phyloP scores from a whole-genome alignment of 2,888 invertebrate genomes.

The Prosopocoilus inquinatus region DNA sequence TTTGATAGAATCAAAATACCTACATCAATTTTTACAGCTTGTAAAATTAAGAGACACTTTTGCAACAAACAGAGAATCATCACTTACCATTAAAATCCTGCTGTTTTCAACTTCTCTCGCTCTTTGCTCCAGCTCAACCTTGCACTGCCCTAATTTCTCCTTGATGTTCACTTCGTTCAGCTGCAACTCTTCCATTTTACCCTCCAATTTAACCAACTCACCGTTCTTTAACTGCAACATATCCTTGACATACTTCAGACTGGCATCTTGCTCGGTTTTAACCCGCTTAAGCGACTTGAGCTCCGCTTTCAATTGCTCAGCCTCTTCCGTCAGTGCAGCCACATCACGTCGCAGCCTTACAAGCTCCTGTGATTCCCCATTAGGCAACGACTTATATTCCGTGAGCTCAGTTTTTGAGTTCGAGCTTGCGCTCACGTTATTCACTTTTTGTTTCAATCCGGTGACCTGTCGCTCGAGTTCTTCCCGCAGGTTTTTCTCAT shows the following conservation, averaged over 20 bases:
- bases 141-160: slow-evolving; percentile 31
- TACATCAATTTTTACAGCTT: no score
- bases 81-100: slow-evolving; percentile 37
- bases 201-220: slow-evolving; percentile 35
- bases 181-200: slow-evolving; percentile 30
- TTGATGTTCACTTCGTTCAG: slow-evolving; percentile 31
- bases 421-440: slow-evolving; percentile 20
- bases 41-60: neutral
- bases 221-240: slow-evolving; percentile 30
- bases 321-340: slow-evolving; percentile 30
- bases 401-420: slow-evolving; percentile 38
- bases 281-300: slow-evolving; percentile 32
- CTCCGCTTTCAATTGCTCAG: slow-evolving; percentile 30
- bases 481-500: slow-evolving; percentile 52
- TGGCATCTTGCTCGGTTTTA: slow-evolving; percentile 35
- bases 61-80: slow-evolving; percentile 1
- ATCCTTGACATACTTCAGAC: slow-evolving; percentile 38
- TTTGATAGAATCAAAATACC: neutral
- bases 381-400: slow-evolving; percentile 42
- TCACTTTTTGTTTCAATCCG: slow-evolving; percentile 30
- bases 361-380: slow-evolving; percentile 33
- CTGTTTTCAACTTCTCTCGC: slow-evolving; percentile 37
- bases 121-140: slow-evolving; percentile 35
- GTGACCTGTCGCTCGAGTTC: slow-evolving; percentile 41
- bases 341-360: slow-evolving; percentile 33